phyloP scores from a whole-genome alignment of 2,113 vertebrate species.

The Esox niger region DNA sequence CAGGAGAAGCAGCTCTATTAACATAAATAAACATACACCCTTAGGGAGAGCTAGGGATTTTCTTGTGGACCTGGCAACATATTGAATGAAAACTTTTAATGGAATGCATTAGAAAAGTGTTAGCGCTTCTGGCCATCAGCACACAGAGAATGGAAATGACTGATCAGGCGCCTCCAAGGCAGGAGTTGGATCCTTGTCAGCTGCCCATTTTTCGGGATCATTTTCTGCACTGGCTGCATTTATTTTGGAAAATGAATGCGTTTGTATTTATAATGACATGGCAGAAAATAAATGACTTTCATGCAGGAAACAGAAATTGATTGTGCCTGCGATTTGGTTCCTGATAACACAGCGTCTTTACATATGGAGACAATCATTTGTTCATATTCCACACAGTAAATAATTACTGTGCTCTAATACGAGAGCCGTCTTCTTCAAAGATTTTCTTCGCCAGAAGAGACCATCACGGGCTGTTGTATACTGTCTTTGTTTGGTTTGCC shows the following conservation, averaged over 20 bases:
- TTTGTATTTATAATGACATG: constrained; percentile 62
- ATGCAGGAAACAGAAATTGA: constrained; percentile 54
- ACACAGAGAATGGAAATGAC: constrained; percentile 30
- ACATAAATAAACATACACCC: constrained; percentile 42
- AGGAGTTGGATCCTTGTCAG: constrained; percentile 60
- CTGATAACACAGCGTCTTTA: constrained; percentile 8
- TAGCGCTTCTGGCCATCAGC: constrained; percentile 23
- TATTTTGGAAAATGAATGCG: constrained; percentile 47
- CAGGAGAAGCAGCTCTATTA: constrained; percentile 23
- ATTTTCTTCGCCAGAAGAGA: no score
- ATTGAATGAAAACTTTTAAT: constrained; percentile 50
- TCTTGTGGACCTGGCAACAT: constrained; percentile 32
- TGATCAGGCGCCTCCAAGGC: constrained; percentile 18
- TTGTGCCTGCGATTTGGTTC: constrained; percentile 44
- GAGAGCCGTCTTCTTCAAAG: no score
- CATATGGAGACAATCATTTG: constrained; percentile 30
- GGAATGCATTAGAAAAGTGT: constrained; percentile 46
- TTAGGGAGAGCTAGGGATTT: constrained; percentile 29
- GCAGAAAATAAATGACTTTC: constrained; percentile 54
- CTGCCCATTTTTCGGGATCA: constrained; percentile 45
- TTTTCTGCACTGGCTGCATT: constrained; percentile 55
- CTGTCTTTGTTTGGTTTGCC: no score
- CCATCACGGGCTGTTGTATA: no score
- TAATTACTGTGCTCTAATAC: no score
- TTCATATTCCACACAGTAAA: constrained; percentile 4